phyloP scores from a whole-genome alignment of 2,113 vertebrate genomes.

The Meriones unguiculatus region DNA sequence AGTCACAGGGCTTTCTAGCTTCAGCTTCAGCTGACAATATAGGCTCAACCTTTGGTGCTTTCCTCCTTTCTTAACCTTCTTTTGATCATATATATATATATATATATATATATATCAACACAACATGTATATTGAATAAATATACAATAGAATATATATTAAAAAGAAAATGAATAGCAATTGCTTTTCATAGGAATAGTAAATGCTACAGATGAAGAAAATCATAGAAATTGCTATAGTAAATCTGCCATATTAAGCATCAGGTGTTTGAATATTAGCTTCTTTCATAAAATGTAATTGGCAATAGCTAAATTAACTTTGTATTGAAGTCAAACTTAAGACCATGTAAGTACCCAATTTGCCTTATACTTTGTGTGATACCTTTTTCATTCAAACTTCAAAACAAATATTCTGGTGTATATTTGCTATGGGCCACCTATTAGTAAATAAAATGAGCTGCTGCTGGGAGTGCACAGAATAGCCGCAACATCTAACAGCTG shows the following conservation, averaged over 20 bases:
- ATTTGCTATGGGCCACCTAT: neutral
- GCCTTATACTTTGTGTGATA: neutral
- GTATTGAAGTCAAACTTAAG: neutral
- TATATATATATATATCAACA: neutral
- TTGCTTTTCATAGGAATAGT: neutral
- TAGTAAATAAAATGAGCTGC: conserved; percentile 15
- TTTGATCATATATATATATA: neutral
- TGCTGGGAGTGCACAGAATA: neutral
- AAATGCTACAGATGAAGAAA: neutral
- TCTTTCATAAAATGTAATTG: neutral
- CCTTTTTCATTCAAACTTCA: neutral
- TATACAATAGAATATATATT: neutral
- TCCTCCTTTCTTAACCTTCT: neutral
- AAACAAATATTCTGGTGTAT: neutral
- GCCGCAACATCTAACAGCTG: neutral
- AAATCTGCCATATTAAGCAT: neutral
- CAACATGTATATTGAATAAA: too few relatives aligned
- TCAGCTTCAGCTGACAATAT: neutral
- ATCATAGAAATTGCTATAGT: neutral
- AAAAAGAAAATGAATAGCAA: neutral
- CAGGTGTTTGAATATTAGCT: neutral
- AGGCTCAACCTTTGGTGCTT: rapidly evolving
- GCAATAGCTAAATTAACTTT: neutral
- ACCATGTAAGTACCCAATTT: neutral
- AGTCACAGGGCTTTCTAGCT: neutral